Evolutionary conservation across 2,113 vertebrate genomes (phyloP).

Genomic region (Cheirogaleus medius): DNA sequence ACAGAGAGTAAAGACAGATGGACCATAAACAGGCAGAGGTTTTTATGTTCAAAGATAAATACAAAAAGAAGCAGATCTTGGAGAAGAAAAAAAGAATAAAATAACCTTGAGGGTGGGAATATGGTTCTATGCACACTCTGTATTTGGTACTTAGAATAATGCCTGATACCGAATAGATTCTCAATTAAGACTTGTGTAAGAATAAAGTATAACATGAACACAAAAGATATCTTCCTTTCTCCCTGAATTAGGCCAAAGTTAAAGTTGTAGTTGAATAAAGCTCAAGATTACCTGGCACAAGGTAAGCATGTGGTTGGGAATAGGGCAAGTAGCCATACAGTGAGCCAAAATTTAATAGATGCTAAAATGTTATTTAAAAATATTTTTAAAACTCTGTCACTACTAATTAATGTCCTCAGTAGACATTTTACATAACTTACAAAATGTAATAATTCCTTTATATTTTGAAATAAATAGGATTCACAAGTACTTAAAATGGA

Average conservation of each 20-base stretch:
- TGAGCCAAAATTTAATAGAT: neutral
- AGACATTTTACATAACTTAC: neutral
- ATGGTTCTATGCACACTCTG: neutral
- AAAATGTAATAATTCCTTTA: neutral
- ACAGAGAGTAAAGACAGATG: neutral
- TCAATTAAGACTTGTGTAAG: neutral
- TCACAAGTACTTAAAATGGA: neutral
- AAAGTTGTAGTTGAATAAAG: neutral
- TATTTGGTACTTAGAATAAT: neutral
- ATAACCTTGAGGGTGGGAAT: no score
- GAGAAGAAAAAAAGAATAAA: neutral
- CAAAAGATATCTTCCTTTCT: neutral
- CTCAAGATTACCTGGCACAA: neutral
- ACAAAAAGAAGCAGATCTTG: neutral
- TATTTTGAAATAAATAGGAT: neutral
- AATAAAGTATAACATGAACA: neutral
- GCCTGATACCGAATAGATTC: neutral
- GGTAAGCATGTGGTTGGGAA: neutral
- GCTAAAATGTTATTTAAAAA: neutral
- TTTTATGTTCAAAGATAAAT: neutral
- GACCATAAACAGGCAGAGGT: neutral
- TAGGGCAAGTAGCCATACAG: neutral
- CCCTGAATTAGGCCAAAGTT: neutral
- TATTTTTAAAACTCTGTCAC: neutral
- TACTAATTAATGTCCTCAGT: neutral